Base-by-base conservation (phyloP, 2,888 invertebrate species). In the Fissipunctia ypsillon region DNA sequence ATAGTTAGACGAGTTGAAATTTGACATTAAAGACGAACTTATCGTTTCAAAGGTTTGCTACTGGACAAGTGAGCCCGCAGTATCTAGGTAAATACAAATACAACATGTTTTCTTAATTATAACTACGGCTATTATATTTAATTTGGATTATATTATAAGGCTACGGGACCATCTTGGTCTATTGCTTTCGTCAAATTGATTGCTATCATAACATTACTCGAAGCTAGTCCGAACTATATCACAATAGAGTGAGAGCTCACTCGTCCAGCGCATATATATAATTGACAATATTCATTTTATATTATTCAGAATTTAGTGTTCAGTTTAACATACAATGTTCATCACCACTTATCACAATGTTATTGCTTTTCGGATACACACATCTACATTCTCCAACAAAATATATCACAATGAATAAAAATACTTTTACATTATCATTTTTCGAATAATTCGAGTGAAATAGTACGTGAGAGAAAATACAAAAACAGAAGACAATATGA, bases 301-400 rank as follows among this genome's bases (percentile, higher is more conserved):
- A 90, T 90, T 88, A 92, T 89, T 89, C 90, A 91, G 90, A 90
- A 88, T 89, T 83, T 87, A 83, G 86, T 89, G 88, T 89, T 82
- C 72, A 78, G 77, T 82, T 86, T 88, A 89, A 88, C 89, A 92
- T 88, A 90, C 90, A 91, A 91, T 91, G 92, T 90, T 91, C 92
- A 90, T 88, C 90, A 91, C 90, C 92, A 92, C 91, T 90, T 95
- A 95, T 95, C 95, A 95, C 95, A 95, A 93, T 90, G 90, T 94
- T 96, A 96, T 96, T 96, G 96, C 96, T 96, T 95, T 93, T 93
- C 92, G 91, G 93, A 94, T 92, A 95, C 94, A 94, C 92, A 92
- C 95, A 91, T 87, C 88, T 91, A 92, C 92, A 93, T 91, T 92
- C 90, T 93, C 92, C 90, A 94, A 93, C 91, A 92, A 91, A 93